Evolutionary conservation across 2,797 vertebrate genomes (phyloP).

Genomic region (Anguilla anguilla): DNA sequence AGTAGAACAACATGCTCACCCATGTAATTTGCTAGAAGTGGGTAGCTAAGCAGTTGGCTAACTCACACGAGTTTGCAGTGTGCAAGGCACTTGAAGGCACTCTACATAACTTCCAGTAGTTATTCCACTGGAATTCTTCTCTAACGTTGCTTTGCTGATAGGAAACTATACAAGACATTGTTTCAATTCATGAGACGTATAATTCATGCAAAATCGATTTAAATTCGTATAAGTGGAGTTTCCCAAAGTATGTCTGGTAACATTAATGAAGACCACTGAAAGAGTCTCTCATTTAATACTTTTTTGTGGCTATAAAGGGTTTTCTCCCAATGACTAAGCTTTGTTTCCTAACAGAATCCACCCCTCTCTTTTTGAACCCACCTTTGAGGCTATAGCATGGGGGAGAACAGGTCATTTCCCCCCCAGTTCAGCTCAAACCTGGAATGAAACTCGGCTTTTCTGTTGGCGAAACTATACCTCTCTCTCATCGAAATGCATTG

Average conservation of each 20-base stretch:
- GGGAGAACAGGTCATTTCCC: conserved; percentile 9
- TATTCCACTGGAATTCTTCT: no score
- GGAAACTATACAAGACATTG: not conserved
- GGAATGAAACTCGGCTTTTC: not conserved
- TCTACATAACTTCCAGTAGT: not conserved
- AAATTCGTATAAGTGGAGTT: not conserved
- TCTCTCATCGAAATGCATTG: not conserved
- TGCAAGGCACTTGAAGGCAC: not conserved
- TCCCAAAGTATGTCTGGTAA: not conserved
- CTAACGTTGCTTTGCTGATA: not conserved
- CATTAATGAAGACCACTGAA: not conserved
- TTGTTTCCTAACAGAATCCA: not conserved
- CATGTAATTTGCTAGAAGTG: not conserved
- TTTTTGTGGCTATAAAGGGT: not conserved
- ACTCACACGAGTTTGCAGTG: not conserved
- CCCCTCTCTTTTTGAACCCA: not conserved
- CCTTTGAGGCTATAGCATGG: not conserved
- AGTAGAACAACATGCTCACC: not conserved
- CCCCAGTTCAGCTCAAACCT: not conserved
- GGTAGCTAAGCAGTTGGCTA: not conserved
- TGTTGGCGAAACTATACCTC: not conserved
- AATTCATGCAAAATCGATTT: not conserved
- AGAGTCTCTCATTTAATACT: not conserved
- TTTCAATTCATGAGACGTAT: not conserved
- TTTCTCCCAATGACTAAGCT: not conserved